phyloP scores from a whole-genome alignment of 2,888 invertebrate genomes.

The Theodoxus fluviatilis region DNA sequence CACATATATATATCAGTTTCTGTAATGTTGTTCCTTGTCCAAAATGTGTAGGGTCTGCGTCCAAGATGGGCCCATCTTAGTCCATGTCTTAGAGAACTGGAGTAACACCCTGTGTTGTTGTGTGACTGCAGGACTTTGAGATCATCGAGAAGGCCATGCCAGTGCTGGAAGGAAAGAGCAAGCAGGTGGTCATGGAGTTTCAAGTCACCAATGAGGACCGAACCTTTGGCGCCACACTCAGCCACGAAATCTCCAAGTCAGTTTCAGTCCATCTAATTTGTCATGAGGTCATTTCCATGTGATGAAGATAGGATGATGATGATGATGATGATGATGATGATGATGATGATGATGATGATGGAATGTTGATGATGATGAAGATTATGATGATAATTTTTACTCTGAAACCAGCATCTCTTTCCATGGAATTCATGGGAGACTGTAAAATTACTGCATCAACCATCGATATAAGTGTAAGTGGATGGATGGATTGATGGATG shows the following conservation, averaged over 20 bases:
- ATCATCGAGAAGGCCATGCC: conserved; percentile 74
- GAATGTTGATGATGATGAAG: neutral
- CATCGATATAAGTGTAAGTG: too few species aligned
- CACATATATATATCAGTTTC: too few species aligned
- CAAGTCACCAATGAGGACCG: conserved; percentile 89
- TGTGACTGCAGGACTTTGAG: conserved; percentile 55
- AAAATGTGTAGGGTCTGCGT: too few species aligned
- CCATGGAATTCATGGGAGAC: neutral
- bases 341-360: conserved; percentile 1
- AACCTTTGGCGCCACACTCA: conserved; percentile 91
- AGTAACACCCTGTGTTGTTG: too few species aligned
- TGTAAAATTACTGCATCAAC: too few species aligned
- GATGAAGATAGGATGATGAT: conserved; percentile 15
- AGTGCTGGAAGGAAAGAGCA: conserved; percentile 78
- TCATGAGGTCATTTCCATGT: neutral
- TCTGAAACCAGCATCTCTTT: neutral
- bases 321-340: conserved; percentile 19
- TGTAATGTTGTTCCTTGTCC: too few species aligned
- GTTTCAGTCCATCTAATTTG: conserved; percentile 43
- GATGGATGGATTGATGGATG: too few species aligned
- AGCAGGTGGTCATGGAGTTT: conserved; percentile 77
- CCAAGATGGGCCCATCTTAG: too few species aligned
- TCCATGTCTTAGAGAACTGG: too few species aligned
- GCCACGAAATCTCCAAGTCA: conserved; percentile 93
- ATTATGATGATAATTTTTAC: neutral